Evolutionary conservation across 1,140 invertebrate genomes (phyloP), one percentile per base, ranked within the genome.

Genomic region (Brachionus sp.): DNA sequence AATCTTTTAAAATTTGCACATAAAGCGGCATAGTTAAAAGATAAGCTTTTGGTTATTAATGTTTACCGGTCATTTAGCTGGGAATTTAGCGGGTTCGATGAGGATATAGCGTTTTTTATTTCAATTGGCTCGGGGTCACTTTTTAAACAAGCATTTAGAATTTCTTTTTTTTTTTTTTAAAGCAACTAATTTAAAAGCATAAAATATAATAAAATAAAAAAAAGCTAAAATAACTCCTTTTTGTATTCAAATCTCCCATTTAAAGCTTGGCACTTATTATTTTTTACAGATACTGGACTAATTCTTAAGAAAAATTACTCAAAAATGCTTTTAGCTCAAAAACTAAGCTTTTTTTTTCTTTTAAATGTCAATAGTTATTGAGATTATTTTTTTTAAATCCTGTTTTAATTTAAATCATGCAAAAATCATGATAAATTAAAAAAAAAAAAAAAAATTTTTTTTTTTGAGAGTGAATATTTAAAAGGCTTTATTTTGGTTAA

Each of bases 81-180:
- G 37, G 33, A 16, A 37, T 16, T 66, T 12, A 6, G 37, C 5
- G 66, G 66, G 10, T 53, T 77, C n/a, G 42, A 13, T 44, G 77
- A 80, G 16, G 62, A 62, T 23, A 80, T 80, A 19, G 50, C 77
- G n/a, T 37, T 23, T 44, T 80, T 80, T 19, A 80, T 80, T 25
- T 80, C 77, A 33, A 62, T 33, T 25, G 77, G 77, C 50, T 80
- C 77, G 33, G 77, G 77, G 2, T 80, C 77, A 80, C 77, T 80
- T 57, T 75, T 25, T 29, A 62, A 62, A 62, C 0, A 80, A 62
- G 57, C 23, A 10, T 80, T 10, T 10, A 57, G 9, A 29, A 80
- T 16, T 4, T 42, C 9, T 77, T 77, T 57, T 13, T n/a, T 33
- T 66, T 66, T 10, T 66, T 23, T 1, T 13, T 13, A 77, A 25